Evolutionary conservation across 1,140 invertebrate genomes (phyloP).

Genomic region (Melanaphis sacchari): DNA sequence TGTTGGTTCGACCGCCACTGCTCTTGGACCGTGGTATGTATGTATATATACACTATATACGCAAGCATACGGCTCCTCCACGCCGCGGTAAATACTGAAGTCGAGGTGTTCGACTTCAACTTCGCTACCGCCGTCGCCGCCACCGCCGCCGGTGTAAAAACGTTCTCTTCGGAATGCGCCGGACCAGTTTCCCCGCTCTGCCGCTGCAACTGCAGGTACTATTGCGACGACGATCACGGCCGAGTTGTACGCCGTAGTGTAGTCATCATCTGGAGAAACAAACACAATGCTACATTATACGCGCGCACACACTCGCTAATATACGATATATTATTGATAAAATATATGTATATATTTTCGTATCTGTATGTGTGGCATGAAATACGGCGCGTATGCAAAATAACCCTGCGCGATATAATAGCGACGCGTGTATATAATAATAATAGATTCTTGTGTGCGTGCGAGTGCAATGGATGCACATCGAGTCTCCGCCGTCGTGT

Average conservation of each 20-base stretch:
- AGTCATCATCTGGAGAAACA: constrained; percentile 12
- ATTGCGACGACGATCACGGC: neutral
- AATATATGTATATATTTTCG: neutral
- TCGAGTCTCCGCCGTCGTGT: neutral
- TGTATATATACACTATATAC: neutral
- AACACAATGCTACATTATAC: constrained; percentile 35
- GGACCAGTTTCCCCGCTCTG: constrained; percentile 39
- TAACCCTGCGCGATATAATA: neutral
- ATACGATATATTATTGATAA: neutral
- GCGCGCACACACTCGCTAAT: neutral
- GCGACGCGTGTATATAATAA: neutral
- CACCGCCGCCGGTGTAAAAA: neutral
- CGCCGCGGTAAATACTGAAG: neutral
- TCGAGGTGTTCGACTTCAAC: neutral
- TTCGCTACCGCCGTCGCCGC: neutral
- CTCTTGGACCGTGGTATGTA: too few relatives aligned
- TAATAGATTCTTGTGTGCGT: neutral
- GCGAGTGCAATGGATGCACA: constrained; percentile 24
- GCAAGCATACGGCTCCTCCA: neutral
- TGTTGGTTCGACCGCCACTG: neutral
- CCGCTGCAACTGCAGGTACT: neutral
- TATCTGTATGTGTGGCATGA: constrained; percentile 4
- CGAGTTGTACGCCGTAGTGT: neutral
- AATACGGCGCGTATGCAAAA: constrained; percentile 26
- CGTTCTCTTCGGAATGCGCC: constrained; percentile 28